These are phyloP conservation scores for Nemotelus pantherinus DNA, from an alignment of 2,888 invertebrate genomes.

Conservation along the genomic window DNA sequence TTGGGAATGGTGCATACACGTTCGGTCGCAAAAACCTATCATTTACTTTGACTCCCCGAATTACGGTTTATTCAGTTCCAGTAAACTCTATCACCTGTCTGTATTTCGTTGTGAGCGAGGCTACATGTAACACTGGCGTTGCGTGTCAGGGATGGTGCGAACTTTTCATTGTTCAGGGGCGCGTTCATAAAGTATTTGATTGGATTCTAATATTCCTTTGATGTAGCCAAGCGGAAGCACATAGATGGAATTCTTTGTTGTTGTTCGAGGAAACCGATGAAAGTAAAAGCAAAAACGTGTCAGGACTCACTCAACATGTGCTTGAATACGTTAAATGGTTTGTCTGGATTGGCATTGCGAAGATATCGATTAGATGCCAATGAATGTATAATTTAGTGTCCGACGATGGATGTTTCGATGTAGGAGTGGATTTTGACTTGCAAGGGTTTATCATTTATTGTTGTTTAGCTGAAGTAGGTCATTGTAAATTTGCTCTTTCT, in stretches of 20 bases:
- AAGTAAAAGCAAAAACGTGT: slow-evolving; percentile 8
- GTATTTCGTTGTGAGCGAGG: background rate
- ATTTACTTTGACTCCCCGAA: slow-evolving; percentile 9
- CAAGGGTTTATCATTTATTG: too few relatives aligned
- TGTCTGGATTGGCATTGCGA: too few relatives aligned
- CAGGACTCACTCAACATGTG: background rate
- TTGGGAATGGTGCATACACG: too few relatives aligned
- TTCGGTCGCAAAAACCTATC: background rate
- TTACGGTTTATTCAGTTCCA: background rate
- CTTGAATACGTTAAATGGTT: too few relatives aligned
- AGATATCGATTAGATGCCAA: too few relatives aligned
- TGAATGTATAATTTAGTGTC: too few relatives aligned
- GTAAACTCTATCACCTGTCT: slow-evolving; percentile 22
- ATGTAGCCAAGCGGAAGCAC: background rate
- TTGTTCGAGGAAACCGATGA: background rate
- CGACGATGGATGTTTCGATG: too few relatives aligned
- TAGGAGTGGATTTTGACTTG: too few relatives aligned
- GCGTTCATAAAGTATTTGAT: background rate
- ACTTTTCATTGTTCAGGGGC: slow-evolving; percentile 8
- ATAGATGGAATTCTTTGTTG: background rate
- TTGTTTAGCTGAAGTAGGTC: too few relatives aligned
- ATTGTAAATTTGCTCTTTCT: too few relatives aligned
- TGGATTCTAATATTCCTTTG: background rate
- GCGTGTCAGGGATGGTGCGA: slow-evolving; percentile 8
- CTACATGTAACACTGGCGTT: slow-evolving; percentile 18